phyloP scores from a whole-genome alignment of 2,888 invertebrate species.

The Mesoligia furuncula region DNA sequence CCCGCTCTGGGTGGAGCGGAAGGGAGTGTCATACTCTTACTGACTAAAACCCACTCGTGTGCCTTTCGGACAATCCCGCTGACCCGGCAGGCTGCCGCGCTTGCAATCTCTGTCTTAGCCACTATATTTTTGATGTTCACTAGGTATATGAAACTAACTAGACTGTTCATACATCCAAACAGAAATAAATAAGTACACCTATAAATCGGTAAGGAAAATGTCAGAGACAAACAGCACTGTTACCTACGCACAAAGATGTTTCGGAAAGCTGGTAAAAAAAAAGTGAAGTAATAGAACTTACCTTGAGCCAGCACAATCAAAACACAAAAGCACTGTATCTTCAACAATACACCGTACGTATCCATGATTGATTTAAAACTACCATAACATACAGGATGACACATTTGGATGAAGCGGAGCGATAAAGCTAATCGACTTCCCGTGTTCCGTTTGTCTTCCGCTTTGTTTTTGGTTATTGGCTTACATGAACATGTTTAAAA shows the following conservation, averaged over 20 bases:
- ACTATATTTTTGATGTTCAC: not conserved
- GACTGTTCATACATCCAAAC: not conserved
- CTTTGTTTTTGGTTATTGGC: not conserved
- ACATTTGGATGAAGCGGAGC: constrained; percentile 13
- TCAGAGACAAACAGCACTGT: not conserved
- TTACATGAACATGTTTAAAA: not conserved
- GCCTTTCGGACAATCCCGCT: no score
- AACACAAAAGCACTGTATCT: constrained; percentile 17
- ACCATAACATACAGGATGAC: not conserved
- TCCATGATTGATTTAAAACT: constrained; percentile 16
- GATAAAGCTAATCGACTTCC: constrained; percentile 54
- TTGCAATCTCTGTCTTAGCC: no score
- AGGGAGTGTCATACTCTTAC: no score
- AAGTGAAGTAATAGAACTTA: not conserved
- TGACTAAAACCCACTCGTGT: no score
- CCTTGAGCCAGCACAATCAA: constrained; percentile 24
- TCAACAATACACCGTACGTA: constrained; percentile 31
- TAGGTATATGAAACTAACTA: not conserved
- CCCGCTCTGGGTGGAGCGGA: no score
- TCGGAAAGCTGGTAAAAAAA: not conserved
- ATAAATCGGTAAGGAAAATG: not conserved
- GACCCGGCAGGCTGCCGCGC: no score
- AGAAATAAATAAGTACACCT: not conserved
- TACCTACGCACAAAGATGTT: not conserved
- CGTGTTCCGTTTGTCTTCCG: not conserved